Evolutionary conservation across 1,140 invertebrate species (phyloP), one percentile per base, ranked within the genome.

Genomic region (Scaptomyza graminum): DNA sequence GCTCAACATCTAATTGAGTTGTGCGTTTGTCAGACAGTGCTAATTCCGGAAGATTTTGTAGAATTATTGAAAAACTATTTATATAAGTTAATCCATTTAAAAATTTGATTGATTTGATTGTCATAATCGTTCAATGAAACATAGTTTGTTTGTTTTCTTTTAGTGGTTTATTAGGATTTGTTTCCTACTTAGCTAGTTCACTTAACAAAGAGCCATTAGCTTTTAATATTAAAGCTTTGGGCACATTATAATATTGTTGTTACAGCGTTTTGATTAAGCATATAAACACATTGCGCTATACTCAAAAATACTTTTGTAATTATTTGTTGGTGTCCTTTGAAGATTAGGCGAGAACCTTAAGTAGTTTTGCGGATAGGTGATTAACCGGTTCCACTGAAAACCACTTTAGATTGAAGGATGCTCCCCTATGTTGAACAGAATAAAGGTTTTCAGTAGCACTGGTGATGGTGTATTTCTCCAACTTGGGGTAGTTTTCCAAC

Each of bases 271-370:
- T 47, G 18, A 3, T n/a, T 31, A 51, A 31, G 0, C n/a, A 51
- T n/a, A 31, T n/a, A n/a, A n/a, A n/a, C n/a, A 31, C 12, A 34
- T 8, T 9, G 25, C 11, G 5, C 16, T 12, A 47, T 22, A 12
- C 18, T 47, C 9, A 3, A 47, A 18, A 47, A 47, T 47, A 25
- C 37, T 41, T 5, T 41, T n/a, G 37, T 41, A 34, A 34, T 11
- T 9, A 5, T 5, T 52, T 34, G 2, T 9, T 34, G 7, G 1
- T 52, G 28, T n/a, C 12, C 4, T 57, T 47, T 16, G 1, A 5
- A 41, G 28, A 31, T 81, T 87, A 87, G 0, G 70, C 7, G 43
- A 85, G 39, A 56, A 85, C 75, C 37, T 85, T 85, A 8, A 85
- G 74, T 15, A 87, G 0, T 49, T 85, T 85, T 5, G 47, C 82